These are phyloP conservation scores for Trachurus trachurus DNA, from an alignment of 2,797 vertebrate genomes.

Conservation along the genomic window DNA sequence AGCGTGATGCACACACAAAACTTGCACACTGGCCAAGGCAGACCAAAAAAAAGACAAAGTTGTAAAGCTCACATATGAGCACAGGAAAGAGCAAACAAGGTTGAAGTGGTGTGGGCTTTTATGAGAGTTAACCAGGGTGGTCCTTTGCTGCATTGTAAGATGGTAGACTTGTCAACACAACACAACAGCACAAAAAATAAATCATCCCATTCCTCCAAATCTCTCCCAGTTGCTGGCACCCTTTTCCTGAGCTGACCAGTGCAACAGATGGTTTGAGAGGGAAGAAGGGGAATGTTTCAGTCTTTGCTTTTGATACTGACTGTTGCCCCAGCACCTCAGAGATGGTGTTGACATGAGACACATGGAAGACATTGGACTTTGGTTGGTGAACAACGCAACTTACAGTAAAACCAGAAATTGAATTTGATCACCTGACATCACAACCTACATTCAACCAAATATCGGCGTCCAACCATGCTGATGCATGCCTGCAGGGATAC, in stretches of 20 bases:
- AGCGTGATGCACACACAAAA: conserved; percentile 19
- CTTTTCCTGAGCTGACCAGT: conserved; percentile 10
- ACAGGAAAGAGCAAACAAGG: conserved; percentile 22
- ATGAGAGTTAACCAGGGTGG: conserved; percentile 75
- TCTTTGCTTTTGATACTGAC: conserved; percentile 49
- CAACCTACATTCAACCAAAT: not conserved
- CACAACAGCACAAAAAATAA: conserved; percentile 56
- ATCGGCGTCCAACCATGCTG: not conserved
- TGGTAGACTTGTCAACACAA: conserved; percentile 69
- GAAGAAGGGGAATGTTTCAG: conserved; percentile 6
- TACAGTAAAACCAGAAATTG: too few species aligned
- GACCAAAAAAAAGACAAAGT: not conserved
- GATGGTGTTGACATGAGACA: too few species aligned
- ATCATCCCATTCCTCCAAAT: conserved; percentile 34
- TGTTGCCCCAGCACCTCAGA: not conserved
- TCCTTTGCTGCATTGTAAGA: conserved; percentile 51
- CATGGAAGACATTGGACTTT: too few species aligned
- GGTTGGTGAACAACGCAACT: not conserved
- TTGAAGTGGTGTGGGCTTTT: conserved; percentile 39
- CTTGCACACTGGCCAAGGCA: conserved; percentile 18
- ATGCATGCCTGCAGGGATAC: not conserved
- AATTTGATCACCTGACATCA: not conserved
- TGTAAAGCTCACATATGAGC: conserved; percentile 17
- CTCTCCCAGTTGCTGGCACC: conserved; percentile 31
- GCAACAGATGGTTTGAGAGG: not conserved